These are phyloP conservation scores for Agrilus mali DNA, from an alignment of 2,888 invertebrate genomes.

Conservation along the genomic window DNA sequence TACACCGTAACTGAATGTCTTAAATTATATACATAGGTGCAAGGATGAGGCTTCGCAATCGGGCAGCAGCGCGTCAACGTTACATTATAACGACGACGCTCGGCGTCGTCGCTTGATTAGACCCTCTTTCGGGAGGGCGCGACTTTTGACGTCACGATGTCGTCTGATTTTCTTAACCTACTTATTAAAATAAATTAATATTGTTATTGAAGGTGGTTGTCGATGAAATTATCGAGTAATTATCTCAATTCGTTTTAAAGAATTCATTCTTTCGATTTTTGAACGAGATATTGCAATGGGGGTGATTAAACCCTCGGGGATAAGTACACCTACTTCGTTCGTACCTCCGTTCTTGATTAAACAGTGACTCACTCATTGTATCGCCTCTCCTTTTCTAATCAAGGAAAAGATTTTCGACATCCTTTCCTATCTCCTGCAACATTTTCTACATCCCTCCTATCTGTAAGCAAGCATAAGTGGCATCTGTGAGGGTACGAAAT, in stretches of 20 bases:
- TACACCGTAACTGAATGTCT: conserved; percentile 24
- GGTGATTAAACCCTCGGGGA: conserved; percentile 11
- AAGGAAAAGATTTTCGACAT: no score
- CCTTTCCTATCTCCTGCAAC: no score
- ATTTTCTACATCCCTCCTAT: no score
- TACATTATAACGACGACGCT: background rate
- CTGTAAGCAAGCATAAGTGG: no score
- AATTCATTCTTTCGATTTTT: no score
- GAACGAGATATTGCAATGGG: background rate
- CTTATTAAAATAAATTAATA: no score
- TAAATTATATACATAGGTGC: conserved; percentile 24
- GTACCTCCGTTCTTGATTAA: conserved; percentile 28
- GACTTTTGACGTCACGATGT: background rate
- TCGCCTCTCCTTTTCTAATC: no score
- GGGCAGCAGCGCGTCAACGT: background rate
- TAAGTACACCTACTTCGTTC: conserved; percentile 14
- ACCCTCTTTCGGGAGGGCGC: conserved; percentile 16
- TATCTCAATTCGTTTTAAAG: no score
- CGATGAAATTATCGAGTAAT: no score
- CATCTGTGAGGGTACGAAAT: no score
- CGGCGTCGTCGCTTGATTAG: conserved; percentile 6
- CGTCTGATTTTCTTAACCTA: no score
- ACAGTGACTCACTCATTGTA: conserved; percentile 28
- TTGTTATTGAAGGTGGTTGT: no score
- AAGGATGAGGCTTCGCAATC: conserved; percentile 3